Evolutionary conservation across 2,888 invertebrate genomes (phyloP), one percentile per base, ranked within the genome.

Genomic region (Tenthredo distinguenda): DNA sequence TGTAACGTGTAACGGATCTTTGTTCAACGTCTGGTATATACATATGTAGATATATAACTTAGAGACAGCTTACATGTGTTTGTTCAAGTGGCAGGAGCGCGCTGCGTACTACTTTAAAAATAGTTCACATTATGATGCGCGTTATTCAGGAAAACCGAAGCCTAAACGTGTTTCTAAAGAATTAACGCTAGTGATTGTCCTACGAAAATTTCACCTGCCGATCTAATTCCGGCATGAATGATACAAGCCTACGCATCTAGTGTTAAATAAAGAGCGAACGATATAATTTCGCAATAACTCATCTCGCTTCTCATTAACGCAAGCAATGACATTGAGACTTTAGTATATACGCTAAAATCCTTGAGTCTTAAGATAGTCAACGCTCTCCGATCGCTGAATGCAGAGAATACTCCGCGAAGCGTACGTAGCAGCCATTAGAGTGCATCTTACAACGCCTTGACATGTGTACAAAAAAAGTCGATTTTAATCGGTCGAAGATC

Each of bases 21-120:
- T 43, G 72, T 74, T 43, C n/a, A 74, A 43, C 40, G 72, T 43
- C 15, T 40, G 40, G 40, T 43, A 40, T 10, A 43, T 74, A 21
- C 18, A n/a, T 62, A 26, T 18, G 21, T 62, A 62, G 21, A 62
- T 9, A 2, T 62, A 62, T 9, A 62, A 71, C 72, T 4, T 15
- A 10, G 43, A 74, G 43, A 74, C 43, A 74, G 72, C 43, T 43
- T 55, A 77, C 18, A 77, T 77, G 40, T 77, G 77, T 77, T 77
- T 31, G 77, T 77, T 55, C 50, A 77, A 77, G 77, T 77, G 77
- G 77, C 34, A 77, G 31, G 34, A 77, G 50, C 77, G 50, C 26
- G 58, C n/a, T 34, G 81, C 81, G 81, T 81, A 62, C 81, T 58
- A 58, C 62, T 81, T 81, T 81, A 81, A 81, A 81, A 81, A 81